Evolutionary conservation across 1,140 invertebrate species (phyloP), one percentile per base, ranked within the genome.

Genomic region (Drosophila miranda): DNA sequence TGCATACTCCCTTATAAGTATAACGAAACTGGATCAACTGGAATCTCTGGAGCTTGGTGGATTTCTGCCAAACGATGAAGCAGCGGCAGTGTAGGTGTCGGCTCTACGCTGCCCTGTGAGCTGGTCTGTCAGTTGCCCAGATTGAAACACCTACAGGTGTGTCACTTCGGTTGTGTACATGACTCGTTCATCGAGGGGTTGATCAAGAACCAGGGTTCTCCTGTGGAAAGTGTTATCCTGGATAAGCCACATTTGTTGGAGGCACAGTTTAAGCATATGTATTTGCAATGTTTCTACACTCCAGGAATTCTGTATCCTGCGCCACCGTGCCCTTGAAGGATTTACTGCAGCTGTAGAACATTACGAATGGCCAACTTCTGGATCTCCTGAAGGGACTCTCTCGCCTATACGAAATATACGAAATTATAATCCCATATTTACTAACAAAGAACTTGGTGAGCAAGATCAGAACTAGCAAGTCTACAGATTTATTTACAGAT

Each of bases 121-220:
- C 8, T 56, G 0, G n/a, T 48, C 16, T 28, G 51, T 8, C 30
- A 61, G 30, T 13, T 78, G 30, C 55, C 60, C 3, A 64, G 30
- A 7, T 16, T 78, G 3, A 57, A 78, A 44, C 74, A 77, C 45
- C 14, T 77, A 5, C 44, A 45, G 34, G 8, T 77, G 21, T 50
- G 21, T 8, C 16, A n/a, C 5, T 51, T 9, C 19, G 19, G 19
- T 0, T 38, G 2, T 0, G 9, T 45, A 9, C 53, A 34, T 2
- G 0, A n/a, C 1, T 2, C 19, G 6, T 51, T 77, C 2, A 54
- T 78, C 9, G 23, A 42, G 0, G 34, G n/a, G 0, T 38, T 78
- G 0, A 30, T 61, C 5, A 11, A 45, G 6, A 73, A 50, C 42
- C 3, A 9, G 4, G n/a, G 30, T 3, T 9, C 48, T 14, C 75